These are phyloP conservation scores for Mesorhabditis belari DNA, from an alignment of 2,888 invertebrate species.

Conservation along the genomic window DNA sequence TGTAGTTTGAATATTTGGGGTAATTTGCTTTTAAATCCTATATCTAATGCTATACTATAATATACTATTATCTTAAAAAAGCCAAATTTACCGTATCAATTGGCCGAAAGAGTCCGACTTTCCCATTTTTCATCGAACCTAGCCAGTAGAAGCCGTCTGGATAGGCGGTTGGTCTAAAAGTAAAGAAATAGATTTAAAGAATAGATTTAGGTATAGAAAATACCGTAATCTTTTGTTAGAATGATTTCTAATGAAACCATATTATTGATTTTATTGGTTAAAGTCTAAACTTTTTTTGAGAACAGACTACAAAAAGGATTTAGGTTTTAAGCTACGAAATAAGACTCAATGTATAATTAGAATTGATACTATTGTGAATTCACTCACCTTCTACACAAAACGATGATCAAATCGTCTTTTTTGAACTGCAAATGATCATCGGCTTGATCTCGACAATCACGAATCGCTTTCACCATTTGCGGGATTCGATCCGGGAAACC, in stretches of 20 bases:
- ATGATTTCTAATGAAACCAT: no score
- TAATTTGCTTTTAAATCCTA: background rate
- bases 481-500: constrained; percentile 75
- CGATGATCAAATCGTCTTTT: constrained; percentile 82
- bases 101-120: constrained; percentile 25
- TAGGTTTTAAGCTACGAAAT: no score
- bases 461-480: constrained; percentile 81
- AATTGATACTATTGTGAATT: no score
- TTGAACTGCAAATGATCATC: constrained; percentile 74
- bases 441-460: constrained; percentile 61
- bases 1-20: background rate
- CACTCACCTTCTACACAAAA: constrained; percentile 71
- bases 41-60: background rate
- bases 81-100: constrained; percentile 17
- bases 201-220: no score
- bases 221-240: no score
- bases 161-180: constrained; percentile 35
- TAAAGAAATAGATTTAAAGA: no score
- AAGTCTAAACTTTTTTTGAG: no score
- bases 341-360: no score
- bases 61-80: background rate
- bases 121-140: constrained; percentile 76
- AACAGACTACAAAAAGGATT: no score
- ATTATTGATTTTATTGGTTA: no score
- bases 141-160: constrained; percentile 68